Conservation (phyloP, 2,113 vertebrate species). For the Albula goreensis region DNA sequence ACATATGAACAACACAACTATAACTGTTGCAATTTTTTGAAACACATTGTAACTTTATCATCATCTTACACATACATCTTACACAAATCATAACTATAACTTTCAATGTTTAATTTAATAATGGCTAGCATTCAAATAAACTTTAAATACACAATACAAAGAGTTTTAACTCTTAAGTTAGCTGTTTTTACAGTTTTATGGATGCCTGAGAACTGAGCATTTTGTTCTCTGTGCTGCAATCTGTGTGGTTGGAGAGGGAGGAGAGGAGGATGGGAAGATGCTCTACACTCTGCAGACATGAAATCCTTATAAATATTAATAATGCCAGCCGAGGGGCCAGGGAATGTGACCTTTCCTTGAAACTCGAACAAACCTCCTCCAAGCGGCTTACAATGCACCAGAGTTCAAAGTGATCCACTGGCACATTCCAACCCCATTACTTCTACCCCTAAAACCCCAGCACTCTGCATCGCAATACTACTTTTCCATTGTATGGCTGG, state of each 20-base stretch:
- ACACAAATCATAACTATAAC: no score
- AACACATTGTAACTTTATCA: no score
- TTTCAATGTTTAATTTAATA: neutral
- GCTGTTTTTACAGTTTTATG: neutral
- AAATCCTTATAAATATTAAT: slow-evolving; percentile 64
- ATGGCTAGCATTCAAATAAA: neutral
- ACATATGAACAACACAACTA: no score
- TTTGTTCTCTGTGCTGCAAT: slow-evolving; percentile 1
- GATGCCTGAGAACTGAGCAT: neutral
- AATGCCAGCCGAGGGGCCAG: slow-evolving; percentile 42
- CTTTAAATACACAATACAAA: neutral
- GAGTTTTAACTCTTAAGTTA: neutral
- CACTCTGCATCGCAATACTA: slow-evolving; percentile 6
- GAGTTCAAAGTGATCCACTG: slow-evolving; percentile 52
- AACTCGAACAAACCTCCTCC: slow-evolving; percentile 48
- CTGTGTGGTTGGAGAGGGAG: slow-evolving; percentile 1
- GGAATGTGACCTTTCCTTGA: slow-evolving; percentile 58
- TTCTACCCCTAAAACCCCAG: neutral
- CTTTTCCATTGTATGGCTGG: neutral
- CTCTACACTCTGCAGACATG: slow-evolving; percentile 44
- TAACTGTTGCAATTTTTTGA: no score
- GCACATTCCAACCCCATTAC: slow-evolving; percentile 38
- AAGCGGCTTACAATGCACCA: slow-evolving; percentile 43
- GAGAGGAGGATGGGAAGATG: slow-evolving; percentile 31
- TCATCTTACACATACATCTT: no score